phyloP scores from a whole-genome alignment of 2,113 vertebrate genomes.

The Cynopterus brachyotis region DNA sequence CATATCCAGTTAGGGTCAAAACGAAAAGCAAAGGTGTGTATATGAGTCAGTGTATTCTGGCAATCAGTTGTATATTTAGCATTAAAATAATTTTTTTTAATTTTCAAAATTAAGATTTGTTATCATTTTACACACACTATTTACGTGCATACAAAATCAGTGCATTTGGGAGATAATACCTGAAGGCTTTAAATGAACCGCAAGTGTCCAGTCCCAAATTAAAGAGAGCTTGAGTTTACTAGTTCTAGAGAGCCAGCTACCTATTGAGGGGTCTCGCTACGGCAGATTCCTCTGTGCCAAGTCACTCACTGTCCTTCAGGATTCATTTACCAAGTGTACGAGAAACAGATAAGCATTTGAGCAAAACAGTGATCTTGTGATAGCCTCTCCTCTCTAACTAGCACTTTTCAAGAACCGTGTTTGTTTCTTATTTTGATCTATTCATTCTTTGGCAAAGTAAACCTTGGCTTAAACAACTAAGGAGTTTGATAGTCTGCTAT shows the following conservation, averaged over 20 bases:
- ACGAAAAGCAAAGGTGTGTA: neutral
- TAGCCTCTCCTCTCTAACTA: neutral
- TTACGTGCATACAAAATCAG: neutral
- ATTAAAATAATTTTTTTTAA: neutral
- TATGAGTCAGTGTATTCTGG: neutral
- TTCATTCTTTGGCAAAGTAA: neutral
- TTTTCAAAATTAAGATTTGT: neutral
- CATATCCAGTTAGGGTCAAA: neutral
- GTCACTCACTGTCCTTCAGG: neutral
- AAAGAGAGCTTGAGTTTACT: neutral
- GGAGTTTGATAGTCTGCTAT: neutral
- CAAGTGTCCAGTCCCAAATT: neutral
- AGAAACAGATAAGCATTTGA: neutral
- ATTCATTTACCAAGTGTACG: neutral
- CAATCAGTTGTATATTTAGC: neutral
- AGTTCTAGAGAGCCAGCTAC: neutral
- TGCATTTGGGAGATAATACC: neutral
- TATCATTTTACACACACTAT: neutral
- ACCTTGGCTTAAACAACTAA: neutral
- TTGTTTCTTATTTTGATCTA: neutral
- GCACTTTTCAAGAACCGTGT: slow-evolving; percentile 3
- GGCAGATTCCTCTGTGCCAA: neutral
- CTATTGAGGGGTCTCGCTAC: neutral
- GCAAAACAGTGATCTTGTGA: neutral
- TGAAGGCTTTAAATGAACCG: neutral